Percentiles rank a stretch among this genome's conserved stretches.
Conservation (phyloP, 2,888 invertebrate species). For the Lithosia quadra region DNA sequence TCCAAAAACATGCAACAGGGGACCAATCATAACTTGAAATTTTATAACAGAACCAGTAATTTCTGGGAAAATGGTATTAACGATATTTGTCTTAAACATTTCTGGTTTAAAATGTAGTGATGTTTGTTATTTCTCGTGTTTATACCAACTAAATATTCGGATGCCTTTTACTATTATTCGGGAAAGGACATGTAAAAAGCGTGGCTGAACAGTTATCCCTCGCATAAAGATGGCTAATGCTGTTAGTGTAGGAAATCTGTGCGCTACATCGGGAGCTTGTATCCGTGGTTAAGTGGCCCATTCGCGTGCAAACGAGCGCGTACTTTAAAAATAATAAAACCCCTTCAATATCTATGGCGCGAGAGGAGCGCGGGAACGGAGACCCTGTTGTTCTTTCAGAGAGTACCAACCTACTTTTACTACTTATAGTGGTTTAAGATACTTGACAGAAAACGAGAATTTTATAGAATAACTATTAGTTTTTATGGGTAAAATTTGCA, state of each 20-base stretch:
- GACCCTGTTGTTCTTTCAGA: conserved; percentile 35
- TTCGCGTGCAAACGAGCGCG: conserved; percentile 87
- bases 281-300: conserved; percentile 87
- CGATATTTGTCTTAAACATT: not conserved
- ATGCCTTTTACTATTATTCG: conserved; percentile 60
- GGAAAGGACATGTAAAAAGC: conserved; percentile 79
- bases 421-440: not conserved
- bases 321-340: conserved; percentile 85
- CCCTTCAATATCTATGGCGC: conserved; percentile 72
- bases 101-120: not conserved
- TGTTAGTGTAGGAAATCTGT: conserved; percentile 74
- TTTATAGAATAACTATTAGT: not conserved
- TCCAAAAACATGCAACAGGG: too few species aligned
- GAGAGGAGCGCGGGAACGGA: conserved; percentile 27
- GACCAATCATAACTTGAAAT: too few species aligned
- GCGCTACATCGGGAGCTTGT: conserved; percentile 69
- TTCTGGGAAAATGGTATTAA: not conserved
- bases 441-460: not conserved
- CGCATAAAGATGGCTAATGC: conserved; percentile 79
- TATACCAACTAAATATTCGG: conserved; percentile 46
- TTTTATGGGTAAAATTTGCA: not conserved
- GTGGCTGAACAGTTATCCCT: conserved; percentile 81
- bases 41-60: not conserved
- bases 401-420: conserved; percentile 6
- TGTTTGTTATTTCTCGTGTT: conserved; percentile 41